Percentiles rank a stretch among this genome's conserved stretches.
phyloP scores from a whole-genome alignment of 2,888 invertebrate species.

The Antheraea yamamai region DNA sequence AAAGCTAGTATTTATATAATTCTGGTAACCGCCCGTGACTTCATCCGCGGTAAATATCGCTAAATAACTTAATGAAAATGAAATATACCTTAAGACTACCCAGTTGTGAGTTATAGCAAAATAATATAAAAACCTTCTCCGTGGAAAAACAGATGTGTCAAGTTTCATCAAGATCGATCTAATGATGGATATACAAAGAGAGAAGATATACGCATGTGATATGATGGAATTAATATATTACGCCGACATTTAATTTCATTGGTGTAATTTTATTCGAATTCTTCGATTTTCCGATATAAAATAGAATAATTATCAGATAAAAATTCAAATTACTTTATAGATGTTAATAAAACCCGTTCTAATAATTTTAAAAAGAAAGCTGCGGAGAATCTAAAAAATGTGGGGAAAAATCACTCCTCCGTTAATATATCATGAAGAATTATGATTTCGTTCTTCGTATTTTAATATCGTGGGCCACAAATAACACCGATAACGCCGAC shows the following conservation, averaged over 20 bases:
- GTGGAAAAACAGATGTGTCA: too few relatives aligned
- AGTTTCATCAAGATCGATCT: too few relatives aligned
- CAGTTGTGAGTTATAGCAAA: too few relatives aligned
- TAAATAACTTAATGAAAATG: too few relatives aligned
- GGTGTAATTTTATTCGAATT: neutral
- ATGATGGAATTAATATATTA: neutral
- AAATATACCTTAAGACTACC: too few relatives aligned
- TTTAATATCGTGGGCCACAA: constrained; percentile 41
- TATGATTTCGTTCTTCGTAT: constrained; percentile 39
- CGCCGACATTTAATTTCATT: neutral
- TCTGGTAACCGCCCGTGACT: too few relatives aligned
- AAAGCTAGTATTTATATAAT: too few relatives aligned
- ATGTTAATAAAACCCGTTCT: constrained; percentile 3
- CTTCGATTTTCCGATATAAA: neutral
- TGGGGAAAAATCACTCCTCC: constrained; percentile 29
- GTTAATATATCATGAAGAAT: constrained; percentile 35
- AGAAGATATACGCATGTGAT: too few relatives aligned
- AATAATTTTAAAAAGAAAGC: constrained; percentile 15
- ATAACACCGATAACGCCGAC: constrained; percentile 43
- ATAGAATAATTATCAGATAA: neutral
- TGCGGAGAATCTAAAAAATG: constrained; percentile 13
- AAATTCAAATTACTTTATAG: neutral
- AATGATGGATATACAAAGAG: too few relatives aligned
- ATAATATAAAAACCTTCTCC: too few relatives aligned
- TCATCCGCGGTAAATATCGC: too few relatives aligned